Base-by-base conservation (phyloP, 2,797 vertebrate genomes). In the Molossus alvarezi region DNA sequence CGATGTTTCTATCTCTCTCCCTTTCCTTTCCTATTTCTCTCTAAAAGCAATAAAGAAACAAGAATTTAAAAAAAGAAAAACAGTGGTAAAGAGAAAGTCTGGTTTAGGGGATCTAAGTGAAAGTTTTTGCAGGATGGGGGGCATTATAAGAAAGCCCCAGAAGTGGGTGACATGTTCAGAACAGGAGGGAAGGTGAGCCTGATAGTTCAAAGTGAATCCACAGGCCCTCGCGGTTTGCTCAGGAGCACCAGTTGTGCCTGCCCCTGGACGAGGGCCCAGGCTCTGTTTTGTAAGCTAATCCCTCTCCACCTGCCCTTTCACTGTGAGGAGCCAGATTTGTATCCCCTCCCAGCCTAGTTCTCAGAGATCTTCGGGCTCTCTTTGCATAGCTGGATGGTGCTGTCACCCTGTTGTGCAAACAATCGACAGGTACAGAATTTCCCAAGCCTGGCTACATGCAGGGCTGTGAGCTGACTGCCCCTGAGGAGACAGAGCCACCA, bases 401-500 rank as follows among this genome's bases (percentile, higher is more conserved):
- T 64, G 51, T 93, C 6, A 5, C 55, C 12, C 48, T 51, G 71
- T 17, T 0, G 0, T 51, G 48, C 71, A 62, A 93, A 80, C 69
- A 86, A 25, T 64, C 60, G 33, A 45, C n/a, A 72, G 27, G 73
- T 79, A 33, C 81, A 37, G 48, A 25, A 86, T 85, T 90, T 91
- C 69, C 82, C 51, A 69, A 84, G 64, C 37, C 55, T 80, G 72
- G 55, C 53, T 45, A 53, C 27, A 27, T 14, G 83, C 51, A 87
- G 83, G 55, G 12, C 45, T 29, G 4, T 37, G 12, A 72, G 20
- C 57, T 45, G n/a, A 51, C 60, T 2, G 6, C 64, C 71, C 69
- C 53, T 0, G 0, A 9, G 55, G 72, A 90, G 51, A 71, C 3
- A 64, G 51, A 88, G 73, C 51, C n/a, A 64, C 65, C 82, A 53